Base-by-base conservation (phyloP, 37 sponge, comb jelly and placozoan genomes). In the Spongilla lacustris region DNA sequence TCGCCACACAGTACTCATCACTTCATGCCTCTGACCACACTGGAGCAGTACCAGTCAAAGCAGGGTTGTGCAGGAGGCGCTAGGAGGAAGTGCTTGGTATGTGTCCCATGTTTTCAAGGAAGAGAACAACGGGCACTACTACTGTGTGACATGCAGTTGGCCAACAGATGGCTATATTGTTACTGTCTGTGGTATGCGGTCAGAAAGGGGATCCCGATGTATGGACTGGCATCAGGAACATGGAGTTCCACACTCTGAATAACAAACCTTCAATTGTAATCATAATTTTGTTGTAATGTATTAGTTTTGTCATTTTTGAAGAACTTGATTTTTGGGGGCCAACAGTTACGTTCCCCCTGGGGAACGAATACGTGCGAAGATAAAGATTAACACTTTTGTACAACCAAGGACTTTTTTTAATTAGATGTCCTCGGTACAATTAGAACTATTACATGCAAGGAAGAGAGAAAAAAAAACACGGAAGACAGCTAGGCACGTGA, bases 11-110 rank as follows among this genome's bases (percentile, higher is more conserved):
- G 58, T 58, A 17, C 58, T 58, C 58, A 58, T 58, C 58, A 58
- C 58, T 58, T 58, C 58, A 58, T 58, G 58, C 58, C 58, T 58
- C 58, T 58, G 58, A 58, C 58, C 58, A 58, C 58, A 58, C 58
- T 58, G 58, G 58, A 58, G 58, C 58, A 58, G 58, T 58, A 58
- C 58, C 12, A 58, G 12, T 58, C 58, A 58, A 58, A 58, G 58
- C 58, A 58, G 58, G 58, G 58, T 58, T 58, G 58, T 58, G 58
- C 58, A 58, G 58, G 58, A 58, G 19, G 58, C 4, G 21, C 19
- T 58, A 58, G 58, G 58, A 58, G 58, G 58, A 58, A 58, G 58
- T 58, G 58, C 58, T 58, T 58, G 58, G 58, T 58, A 58, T 58
- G 19, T 58, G 58, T 58, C 58, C n/a, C 12, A 17, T 58, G 58